phyloP scores from a whole-genome alignment of 2,113 vertebrate species.

The Castor canadensis region DNA sequence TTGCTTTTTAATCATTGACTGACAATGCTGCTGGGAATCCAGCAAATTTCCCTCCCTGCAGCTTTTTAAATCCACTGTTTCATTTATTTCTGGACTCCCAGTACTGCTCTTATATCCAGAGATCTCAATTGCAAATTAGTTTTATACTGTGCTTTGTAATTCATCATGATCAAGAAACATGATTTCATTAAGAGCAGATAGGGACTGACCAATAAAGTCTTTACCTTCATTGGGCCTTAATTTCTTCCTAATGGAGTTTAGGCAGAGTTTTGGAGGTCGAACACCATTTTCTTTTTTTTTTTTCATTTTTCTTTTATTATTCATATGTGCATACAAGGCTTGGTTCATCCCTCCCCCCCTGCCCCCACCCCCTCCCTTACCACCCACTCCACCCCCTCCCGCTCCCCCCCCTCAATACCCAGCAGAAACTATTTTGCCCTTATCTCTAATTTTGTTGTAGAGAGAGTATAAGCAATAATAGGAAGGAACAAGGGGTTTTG shows the following conservation, averaged over 20 bases:
- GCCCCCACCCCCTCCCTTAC: too few species aligned
- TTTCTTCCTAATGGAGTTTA: background rate
- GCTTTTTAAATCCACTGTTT: background rate
- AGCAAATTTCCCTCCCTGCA: background rate
- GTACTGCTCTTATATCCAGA: background rate
- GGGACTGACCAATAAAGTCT: background rate
- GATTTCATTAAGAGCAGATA: background rate
- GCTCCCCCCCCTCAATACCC: too few species aligned
- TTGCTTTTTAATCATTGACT: background rate
- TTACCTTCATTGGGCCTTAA: background rate
- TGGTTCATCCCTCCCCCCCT: too few species aligned
- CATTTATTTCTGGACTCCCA: background rate
- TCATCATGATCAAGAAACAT: background rate
- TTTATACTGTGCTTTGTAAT: background rate
- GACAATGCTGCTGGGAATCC: background rate
- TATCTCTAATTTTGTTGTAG: too few species aligned
- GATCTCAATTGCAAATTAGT: conserved; percentile 1
- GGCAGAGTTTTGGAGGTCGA: background rate
- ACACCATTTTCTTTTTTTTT: background rate
- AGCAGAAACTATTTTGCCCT: too few species aligned
- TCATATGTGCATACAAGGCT: too few species aligned
- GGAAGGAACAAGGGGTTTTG: too few species aligned
- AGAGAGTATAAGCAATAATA: too few species aligned
- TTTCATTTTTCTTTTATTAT: too few species aligned
- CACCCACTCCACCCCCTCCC: too few species aligned